These are phyloP conservation scores for Cuniculus paca DNA, from an alignment of 2,797 vertebrate species.

Conservation along the genomic window DNA sequence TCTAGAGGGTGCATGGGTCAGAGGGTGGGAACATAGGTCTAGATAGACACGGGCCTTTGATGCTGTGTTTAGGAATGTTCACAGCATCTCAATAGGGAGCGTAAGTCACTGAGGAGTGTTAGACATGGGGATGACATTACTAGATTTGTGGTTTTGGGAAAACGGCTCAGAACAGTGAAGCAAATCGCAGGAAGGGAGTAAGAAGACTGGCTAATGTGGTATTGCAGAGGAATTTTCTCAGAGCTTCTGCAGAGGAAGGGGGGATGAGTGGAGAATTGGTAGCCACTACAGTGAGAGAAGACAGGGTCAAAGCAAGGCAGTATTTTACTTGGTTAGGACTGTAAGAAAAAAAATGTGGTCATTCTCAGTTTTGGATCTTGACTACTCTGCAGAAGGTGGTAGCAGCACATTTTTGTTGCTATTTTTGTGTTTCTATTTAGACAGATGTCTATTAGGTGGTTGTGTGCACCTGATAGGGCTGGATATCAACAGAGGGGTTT, in stretches of 20 bases:
- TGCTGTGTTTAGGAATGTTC: no score
- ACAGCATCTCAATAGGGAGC: background rate
- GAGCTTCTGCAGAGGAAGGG: background rate
- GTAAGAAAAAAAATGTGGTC: background rate
- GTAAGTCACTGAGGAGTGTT: background rate
- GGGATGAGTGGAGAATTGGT: background rate
- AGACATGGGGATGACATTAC: background rate
- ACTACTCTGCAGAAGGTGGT: background rate
- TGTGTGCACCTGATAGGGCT: background rate
- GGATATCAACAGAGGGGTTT: background rate
- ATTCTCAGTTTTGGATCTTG: background rate
- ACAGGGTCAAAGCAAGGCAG: background rate
- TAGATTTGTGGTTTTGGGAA: background rate
- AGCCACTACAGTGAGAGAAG: background rate
- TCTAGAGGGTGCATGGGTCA: background rate
- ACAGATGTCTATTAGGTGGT: background rate
- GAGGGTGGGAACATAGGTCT: no score
- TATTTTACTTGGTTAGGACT: background rate
- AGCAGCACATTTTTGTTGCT: background rate
- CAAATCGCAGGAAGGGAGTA: background rate
- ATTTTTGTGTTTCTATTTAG: background rate
- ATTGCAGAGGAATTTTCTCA: background rate
- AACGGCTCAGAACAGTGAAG: background rate
- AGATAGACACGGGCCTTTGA: background rate
- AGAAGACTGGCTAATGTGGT: no score